Evolutionary conservation across 2,797 vertebrate genomes (phyloP).

Genomic region (Lagocephalus sceleratus): DNA sequence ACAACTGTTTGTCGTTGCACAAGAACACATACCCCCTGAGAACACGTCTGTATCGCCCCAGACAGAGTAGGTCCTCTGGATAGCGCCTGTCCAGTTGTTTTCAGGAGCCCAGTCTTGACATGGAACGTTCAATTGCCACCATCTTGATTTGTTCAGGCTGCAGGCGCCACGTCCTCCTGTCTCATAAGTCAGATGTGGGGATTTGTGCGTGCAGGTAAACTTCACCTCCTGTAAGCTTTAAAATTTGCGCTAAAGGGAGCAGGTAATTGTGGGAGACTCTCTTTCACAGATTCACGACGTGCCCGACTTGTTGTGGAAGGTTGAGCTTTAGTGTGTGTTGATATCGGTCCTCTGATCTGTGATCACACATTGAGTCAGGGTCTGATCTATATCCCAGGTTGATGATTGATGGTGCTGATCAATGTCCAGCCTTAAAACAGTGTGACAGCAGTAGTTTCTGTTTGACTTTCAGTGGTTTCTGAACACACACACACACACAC

Average conservation of each 20-base stretch:
- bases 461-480: slow-evolving; percentile 10
- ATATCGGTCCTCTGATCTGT: slow-evolving; percentile 4
- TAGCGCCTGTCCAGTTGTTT: slow-evolving; percentile 26
- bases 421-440: slow-evolving; percentile 3
- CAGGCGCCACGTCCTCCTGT: neutral
- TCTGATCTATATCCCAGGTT: slow-evolving; percentile 25
- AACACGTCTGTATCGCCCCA: slow-evolving; percentile 1
- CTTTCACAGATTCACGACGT: neutral
- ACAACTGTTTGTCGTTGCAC: neutral
- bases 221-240: neutral
- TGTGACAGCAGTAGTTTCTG: slow-evolving; percentile 3
- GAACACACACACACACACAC: neutral
- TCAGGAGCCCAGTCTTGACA: slow-evolving; percentile 10
- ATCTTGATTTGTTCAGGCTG: slow-evolving; percentile 7
- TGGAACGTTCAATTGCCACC: neutral
- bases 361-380: slow-evolving; percentile 10
- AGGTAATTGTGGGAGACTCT: neutral
- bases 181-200: slow-evolving; percentile 8
- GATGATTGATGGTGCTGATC: slow-evolving; percentile 31
- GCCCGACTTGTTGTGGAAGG: slow-evolving; percentile 4
- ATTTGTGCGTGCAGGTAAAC: neutral
- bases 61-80: slow-evolving; percentile 13
- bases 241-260: neutral
- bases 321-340: slow-evolving; percentile 10
- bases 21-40: slow-evolving; percentile 29